Base-by-base conservation (phyloP, 2,113 vertebrate species). In the Xiphorhynchus elegans region DNA sequence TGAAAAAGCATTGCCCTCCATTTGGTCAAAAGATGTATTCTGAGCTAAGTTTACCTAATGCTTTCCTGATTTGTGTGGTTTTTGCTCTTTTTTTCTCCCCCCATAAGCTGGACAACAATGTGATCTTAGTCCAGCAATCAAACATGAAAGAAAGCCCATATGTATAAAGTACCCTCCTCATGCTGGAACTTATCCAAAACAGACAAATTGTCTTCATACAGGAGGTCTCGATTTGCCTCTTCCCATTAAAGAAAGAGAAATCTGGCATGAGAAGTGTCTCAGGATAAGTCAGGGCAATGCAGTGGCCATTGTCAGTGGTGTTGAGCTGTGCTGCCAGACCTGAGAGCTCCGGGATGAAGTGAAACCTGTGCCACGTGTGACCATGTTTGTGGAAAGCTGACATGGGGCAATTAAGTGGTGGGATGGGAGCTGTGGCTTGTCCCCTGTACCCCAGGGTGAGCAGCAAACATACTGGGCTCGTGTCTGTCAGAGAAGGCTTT, bases 1-100 rank as follows among this genome's bases (percentile, higher is more conserved):
- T 98, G 76, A 98, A 98, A 96, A 70, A 98, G 97, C 96, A 97
- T 31, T 0, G 21, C 76, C 74, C 89, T 93, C 95, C 90, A 95
- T 93, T 93, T 97, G 87, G 95, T 96, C 95, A 96, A 93, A 98
- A 97, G 97, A 96, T 98, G 97, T 98, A 98, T 98, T 98, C 96
- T 98, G 97, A 98, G 94, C 97, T 95, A 40, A 69, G 74, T 89
- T 95, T 89, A 91, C 85, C 87, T 97, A 93, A 96, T 93, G 64
- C 66, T 89, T 96, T 93, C 92, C 95, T 93, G 87, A 93, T 88
- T 64, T 87, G 74, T 87, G 81, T 92, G 75, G 44, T 6, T 97
- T 93, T 83, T 56, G 33, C n/a, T 82, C 37, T 72, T 94, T 49
- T 37, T 47, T 11, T 42, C 40, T 42, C 40, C 40, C 6, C 47